Conservation (phyloP, 1,140 invertebrate genomes). For the Lanistes nyassanus region DNA sequence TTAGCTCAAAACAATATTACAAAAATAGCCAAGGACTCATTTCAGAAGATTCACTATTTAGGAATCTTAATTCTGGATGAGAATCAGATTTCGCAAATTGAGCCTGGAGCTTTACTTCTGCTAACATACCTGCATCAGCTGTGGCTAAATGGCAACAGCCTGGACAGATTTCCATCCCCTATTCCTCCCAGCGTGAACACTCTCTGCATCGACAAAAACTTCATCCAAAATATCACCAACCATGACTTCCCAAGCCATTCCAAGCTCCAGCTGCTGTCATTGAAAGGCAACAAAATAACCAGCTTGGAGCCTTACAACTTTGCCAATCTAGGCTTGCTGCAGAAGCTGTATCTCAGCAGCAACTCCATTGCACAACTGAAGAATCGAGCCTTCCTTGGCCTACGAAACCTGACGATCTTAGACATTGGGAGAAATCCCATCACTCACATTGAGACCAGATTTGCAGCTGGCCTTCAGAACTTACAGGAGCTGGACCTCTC, state of each 20-base stretch:
- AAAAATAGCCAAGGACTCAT: slow-evolving; percentile 81
- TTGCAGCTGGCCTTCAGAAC: slow-evolving; percentile 75
- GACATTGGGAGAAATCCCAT: slow-evolving; percentile 72
- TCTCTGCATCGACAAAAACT: slow-evolving; percentile 82
- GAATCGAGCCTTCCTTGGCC: slow-evolving; percentile 54
- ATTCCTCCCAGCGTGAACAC: slow-evolving; percentile 77
- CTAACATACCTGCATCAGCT: slow-evolving; percentile 73
- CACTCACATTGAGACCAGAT: slow-evolving; percentile 66
- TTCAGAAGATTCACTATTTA: slow-evolving; percentile 86
- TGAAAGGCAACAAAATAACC: slow-evolving; percentile 44
- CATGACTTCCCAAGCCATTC: slow-evolving; percentile 61
- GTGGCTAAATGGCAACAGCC: slow-evolving; percentile 43
- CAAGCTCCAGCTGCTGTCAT: slow-evolving; percentile 33
- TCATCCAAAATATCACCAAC: slow-evolving; percentile 23
- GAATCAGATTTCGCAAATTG: slow-evolving; percentile 79
- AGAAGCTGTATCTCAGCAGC: slow-evolving; percentile 65
- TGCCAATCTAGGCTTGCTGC: slow-evolving; percentile 61
- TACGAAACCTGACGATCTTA: slow-evolving; percentile 72
- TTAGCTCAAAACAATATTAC: slow-evolving; percentile 80
- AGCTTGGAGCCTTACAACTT: slow-evolving; percentile 36
- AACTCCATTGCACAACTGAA: slow-evolving; percentile 63
- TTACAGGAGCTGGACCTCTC: slow-evolving; percentile 77
- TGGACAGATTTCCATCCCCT: slow-evolving; percentile 76
- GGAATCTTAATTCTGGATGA: slow-evolving; percentile 83
- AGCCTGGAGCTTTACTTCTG: slow-evolving; percentile 83